Conservation (phyloP, 2,888 invertebrate genomes). For the Amphipoea lucens region DNA sequence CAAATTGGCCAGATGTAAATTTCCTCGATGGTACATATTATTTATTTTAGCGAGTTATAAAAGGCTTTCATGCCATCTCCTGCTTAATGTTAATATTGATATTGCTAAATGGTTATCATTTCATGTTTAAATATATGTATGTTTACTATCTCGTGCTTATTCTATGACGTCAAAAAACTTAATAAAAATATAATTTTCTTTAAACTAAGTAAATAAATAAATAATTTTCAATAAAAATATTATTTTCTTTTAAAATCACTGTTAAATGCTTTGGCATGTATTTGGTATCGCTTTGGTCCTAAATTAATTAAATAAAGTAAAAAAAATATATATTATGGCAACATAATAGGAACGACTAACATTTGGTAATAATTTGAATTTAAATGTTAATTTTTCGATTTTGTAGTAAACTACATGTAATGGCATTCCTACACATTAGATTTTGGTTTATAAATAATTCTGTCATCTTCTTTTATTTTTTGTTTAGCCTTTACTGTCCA, state of each 20-base stretch:
- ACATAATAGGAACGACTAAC: constrained; percentile 74
- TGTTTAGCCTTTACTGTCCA: neutral
- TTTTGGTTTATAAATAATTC: neutral
- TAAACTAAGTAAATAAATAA: constrained; percentile 8
- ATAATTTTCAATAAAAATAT: constrained; percentile 18
- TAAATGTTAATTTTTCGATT: constrained; percentile 47
- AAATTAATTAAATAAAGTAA: constrained; percentile 53
- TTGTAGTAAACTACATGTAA: constrained; percentile 10
- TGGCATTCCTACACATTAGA: neutral
- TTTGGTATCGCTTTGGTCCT: constrained; percentile 68
- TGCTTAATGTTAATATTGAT: neutral
- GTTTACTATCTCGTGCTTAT: neutral
- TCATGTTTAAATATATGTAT: constrained; percentile 15
- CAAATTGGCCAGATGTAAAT: no score
- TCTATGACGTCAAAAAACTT: constrained; percentile 29
- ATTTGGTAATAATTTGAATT: constrained; percentile 42
- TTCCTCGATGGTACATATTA: neutral
- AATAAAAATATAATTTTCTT: constrained; percentile 26
- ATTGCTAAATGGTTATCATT: constrained; percentile 2
- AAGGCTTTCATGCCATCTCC: constrained; percentile 16
- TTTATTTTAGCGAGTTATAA: neutral
- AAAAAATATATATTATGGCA: constrained; percentile 73
- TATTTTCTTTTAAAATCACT: constrained; percentile 53
- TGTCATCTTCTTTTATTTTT: neutral
- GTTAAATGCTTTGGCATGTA: constrained; percentile 73